phyloP scores from a whole-genome alignment of 2,113 vertebrate genomes.

The Conger conger region DNA sequence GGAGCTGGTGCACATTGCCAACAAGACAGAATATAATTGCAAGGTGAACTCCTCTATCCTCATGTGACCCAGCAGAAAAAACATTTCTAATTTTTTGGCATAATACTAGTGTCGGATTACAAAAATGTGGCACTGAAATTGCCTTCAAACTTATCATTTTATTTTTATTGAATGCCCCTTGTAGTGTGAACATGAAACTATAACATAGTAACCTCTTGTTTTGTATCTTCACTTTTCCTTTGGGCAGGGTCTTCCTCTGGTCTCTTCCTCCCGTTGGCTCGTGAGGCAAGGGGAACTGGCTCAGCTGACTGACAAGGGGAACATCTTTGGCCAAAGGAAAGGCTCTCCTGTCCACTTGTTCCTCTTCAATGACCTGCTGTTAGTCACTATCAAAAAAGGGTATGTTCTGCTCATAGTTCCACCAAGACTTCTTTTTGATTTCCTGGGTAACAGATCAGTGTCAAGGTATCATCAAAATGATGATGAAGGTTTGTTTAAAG shows the following conservation, averaged over 20 bases:
- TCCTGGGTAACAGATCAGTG: neutral
- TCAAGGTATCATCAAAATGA: neutral
- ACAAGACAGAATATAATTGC: conserved; percentile 41
- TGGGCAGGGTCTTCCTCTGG: conserved; percentile 34
- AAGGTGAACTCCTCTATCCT: conserved; percentile 31
- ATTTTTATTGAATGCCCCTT: too few relatives aligned
- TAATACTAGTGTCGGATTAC: too few relatives aligned
- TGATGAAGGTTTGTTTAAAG: neutral
- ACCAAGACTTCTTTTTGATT: neutral
- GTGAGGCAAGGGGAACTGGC: conserved; percentile 36
- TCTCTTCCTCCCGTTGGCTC: conserved; percentile 42
- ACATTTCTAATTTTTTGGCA: too few relatives aligned
- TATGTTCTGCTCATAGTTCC: neutral
- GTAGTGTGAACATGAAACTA: neutral
- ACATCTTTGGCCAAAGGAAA: conserved; percentile 42
- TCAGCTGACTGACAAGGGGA: conserved; percentile 31
- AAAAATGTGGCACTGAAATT: too few relatives aligned
- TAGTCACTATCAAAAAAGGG: conserved; percentile 41
- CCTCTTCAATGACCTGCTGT: conserved; percentile 47
- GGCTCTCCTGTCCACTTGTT: conserved; percentile 32
- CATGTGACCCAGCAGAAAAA: too few relatives aligned
- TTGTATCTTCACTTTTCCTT: neutral
- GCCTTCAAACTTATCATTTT: too few relatives aligned
- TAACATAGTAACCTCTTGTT: neutral
- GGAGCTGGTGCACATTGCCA: conserved; percentile 38